Base-by-base conservation (phyloP, 2,113 vertebrate genomes). In the Microcebus murinus region DNA sequence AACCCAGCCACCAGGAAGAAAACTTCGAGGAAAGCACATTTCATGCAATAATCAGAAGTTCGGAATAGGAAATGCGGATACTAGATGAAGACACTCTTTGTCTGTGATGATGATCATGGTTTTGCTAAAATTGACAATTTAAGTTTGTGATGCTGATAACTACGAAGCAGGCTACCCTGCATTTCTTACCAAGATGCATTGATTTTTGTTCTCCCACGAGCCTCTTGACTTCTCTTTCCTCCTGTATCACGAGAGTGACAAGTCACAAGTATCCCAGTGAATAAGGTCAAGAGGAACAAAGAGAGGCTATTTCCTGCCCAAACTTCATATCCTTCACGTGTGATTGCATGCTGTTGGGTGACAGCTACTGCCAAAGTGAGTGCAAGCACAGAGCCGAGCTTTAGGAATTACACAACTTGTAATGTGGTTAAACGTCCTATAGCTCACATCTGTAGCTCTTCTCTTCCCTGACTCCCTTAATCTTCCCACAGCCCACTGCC, bases 281-380 rank as follows among this genome's bases (percentile, higher is more conserved):
- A 96, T 81, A 97, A 98, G 96, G 97, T 98, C 97, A 98, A 57
- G 96, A 96, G 92, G 87, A 88, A 89, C 52, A 95, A 86, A 98
- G 91, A 94, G 90, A 97, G 96, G 97, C 82, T 96, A 84, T 93
- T 98, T 98, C 96, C 95, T 98, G 95, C 86, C 73, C 90, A 90
- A 55, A 45, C 95, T 77, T 87, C 83, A 36, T 84, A 79, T 87
- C 92, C 71, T 91, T 93, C 63, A 6, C 8, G 81, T 80, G 87
- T 20, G 18, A 82, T 7, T 48, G 65, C 48, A 11, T 12, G 34
- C 80, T 20, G 27, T 27, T 39, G 52, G 61, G 34, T 82, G 96
- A 92, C 95, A 93, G 93, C 87, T 68, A 12, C 74, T 17, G 86
- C 76, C 52, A 31, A 77, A 52, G 63, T 3, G 34, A 68, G 67